These are phyloP conservation scores for Scyliorhinus canicula DNA, from an alignment of 2,797 vertebrate genomes.

Conservation along the genomic window DNA sequence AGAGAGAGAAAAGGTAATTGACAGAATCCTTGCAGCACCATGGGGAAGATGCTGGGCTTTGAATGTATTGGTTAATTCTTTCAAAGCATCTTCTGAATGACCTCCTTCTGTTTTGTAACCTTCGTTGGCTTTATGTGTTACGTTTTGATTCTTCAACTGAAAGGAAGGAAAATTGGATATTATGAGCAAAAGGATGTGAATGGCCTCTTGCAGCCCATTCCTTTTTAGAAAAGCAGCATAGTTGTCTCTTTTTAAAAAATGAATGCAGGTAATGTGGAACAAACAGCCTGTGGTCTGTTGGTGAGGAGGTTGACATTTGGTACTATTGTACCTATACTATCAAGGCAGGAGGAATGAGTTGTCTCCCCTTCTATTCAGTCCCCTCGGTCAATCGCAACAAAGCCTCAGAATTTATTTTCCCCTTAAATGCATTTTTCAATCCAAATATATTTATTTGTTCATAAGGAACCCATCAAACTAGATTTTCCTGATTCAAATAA, in stretches of 20 bases:
- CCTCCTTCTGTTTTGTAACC: not conserved
- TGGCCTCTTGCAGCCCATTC: not conserved
- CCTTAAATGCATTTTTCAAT: no score
- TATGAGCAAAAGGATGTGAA: not conserved
- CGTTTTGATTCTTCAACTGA: no score
- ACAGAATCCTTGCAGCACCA: not conserved
- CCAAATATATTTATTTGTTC: no score
- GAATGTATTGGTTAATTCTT: not conserved
- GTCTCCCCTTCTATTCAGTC: no score
- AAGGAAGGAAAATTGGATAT: not conserved
- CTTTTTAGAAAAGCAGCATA: not conserved
- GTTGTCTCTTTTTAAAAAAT: not conserved
- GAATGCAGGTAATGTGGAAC: not conserved
- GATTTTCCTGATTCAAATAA: no score
- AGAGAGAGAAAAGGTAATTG: not conserved
- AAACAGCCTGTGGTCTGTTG: not conserved
- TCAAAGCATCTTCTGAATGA: not conserved
- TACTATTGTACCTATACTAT: not conserved
- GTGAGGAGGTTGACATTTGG: not conserved
- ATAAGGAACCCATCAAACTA: no score
- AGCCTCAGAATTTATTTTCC: no score
- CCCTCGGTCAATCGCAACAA: no score
- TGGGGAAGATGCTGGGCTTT: not conserved
- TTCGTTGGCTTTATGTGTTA: not conserved
- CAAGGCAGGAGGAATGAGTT: no score